Percentiles rank a stretch among this genome's conserved stretches.
Evolutionary conservation across 2,797 vertebrate genomes (phyloP).

Genomic region (Periophthalmus magnuspinnatus): DNA sequence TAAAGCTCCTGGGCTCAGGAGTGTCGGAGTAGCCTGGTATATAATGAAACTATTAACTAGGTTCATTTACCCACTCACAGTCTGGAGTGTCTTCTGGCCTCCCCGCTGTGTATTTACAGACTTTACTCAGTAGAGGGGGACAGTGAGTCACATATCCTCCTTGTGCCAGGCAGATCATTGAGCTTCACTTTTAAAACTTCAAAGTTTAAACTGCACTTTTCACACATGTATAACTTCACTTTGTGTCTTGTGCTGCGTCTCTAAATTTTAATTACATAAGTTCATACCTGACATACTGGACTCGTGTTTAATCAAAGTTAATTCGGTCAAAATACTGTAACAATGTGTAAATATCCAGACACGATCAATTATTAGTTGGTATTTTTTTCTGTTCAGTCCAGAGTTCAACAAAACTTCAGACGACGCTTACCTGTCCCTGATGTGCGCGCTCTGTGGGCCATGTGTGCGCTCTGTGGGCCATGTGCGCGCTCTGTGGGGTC

Average conservation of each 20-base stretch:
- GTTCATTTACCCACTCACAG: too few relatives aligned
- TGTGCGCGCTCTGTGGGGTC: too few relatives aligned
- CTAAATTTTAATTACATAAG: too few relatives aligned
- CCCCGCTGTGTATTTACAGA: not conserved
- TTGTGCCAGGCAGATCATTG: not conserved
- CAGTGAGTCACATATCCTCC: slow-evolving; percentile 12
- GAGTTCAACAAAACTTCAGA: too few relatives aligned
- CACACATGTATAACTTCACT: not conserved
- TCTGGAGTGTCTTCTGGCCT: too few relatives aligned
- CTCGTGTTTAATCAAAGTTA: not conserved
- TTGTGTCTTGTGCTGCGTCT: not conserved
- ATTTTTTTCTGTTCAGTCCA: too few relatives aligned
- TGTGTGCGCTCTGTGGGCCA: too few relatives aligned
- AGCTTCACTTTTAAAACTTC: too few relatives aligned
- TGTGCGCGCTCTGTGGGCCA: too few relatives aligned
- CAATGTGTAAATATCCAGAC: too few relatives aligned
- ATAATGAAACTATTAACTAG: not conserved
- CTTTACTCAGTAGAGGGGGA: slow-evolving; percentile 44
- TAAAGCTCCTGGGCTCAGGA: not conserved
- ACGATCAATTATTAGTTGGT: too few relatives aligned
- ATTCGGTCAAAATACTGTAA: not conserved
- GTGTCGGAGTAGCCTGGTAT: not conserved
- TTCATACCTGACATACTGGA: not conserved
- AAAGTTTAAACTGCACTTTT: too few relatives aligned
- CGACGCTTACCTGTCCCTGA: not conserved